Percentiles rank a stretch among this genome's conserved stretches.
These are phyloP conservation scores for Betta splendens DNA, from an alignment of 2,797 vertebrate genomes.

Conservation along the genomic window DNA sequence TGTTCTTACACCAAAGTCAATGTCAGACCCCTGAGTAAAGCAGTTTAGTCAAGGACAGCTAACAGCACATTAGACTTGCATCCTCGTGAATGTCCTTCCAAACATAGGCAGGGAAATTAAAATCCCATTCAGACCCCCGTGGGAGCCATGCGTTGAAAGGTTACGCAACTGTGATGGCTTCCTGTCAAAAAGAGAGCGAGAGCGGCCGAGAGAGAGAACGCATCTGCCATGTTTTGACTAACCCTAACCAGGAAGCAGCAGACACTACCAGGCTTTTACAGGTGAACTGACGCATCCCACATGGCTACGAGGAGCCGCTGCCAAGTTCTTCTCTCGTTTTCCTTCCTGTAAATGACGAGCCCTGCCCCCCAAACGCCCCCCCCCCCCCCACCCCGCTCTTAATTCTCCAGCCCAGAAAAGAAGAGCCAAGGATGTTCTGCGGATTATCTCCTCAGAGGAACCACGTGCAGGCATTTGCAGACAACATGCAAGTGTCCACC, in stretches of 20 bases:
- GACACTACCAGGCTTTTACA: constrained; percentile 32
- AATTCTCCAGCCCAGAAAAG: constrained; percentile 70
- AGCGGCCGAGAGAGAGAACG: too few species aligned
- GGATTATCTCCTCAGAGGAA: constrained; percentile 67
- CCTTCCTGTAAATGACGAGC: constrained; percentile 23
- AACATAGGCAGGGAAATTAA: constrained; percentile 68
- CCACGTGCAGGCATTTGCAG: constrained; percentile 56
- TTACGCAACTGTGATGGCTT: constrained; percentile 61
- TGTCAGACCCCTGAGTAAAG: constrained; percentile 63
- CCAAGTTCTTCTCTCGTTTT: constrained; percentile 38
- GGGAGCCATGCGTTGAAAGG: constrained; percentile 52
- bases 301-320: constrained; percentile 28
- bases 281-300: constrained; percentile 51
- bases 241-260: constrained; percentile 8
- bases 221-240: constrained; percentile 37
- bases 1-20: constrained; percentile 46
- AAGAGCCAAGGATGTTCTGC: constrained; percentile 67
- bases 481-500: constrained; percentile 45
- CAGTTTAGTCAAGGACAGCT: constrained; percentile 65
- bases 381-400: constrained; percentile 28
- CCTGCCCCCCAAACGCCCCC: constrained; percentile 27
- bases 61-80: constrained; percentile 64
- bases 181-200: constrained; percentile 33
- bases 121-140: constrained; percentile 64
- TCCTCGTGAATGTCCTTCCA: constrained; percentile 67